These are phyloP conservation scores for Caranx ignobilis DNA, from an alignment of 2,113 vertebrate genomes.

Conservation along the genomic window DNA sequence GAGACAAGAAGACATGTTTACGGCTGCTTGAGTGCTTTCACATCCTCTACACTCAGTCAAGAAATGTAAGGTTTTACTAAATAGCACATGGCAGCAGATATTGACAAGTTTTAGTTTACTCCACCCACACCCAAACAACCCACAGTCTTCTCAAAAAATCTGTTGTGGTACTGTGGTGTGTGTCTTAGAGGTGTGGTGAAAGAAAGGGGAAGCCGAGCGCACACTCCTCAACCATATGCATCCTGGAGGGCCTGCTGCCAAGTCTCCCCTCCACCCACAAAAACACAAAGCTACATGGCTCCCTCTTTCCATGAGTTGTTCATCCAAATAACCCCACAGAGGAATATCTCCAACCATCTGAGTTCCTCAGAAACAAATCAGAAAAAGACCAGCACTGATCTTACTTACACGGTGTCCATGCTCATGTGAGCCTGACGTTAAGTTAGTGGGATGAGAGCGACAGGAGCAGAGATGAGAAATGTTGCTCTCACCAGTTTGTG, in stretches of 20 bases:
- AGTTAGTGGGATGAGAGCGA: neutral
- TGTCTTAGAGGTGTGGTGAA: neutral
- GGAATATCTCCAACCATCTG: constrained; percentile 6
- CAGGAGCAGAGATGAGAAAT: neutral
- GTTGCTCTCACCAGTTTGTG: constrained; percentile 93
- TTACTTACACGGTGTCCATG: constrained; percentile 2
- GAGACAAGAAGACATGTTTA: constrained; percentile 22
- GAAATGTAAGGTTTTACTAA: constrained; percentile 19
- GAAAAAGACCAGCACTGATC: constrained; percentile 3
- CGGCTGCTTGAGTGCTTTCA: constrained; percentile 19
- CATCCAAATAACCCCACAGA: constrained; percentile 2
- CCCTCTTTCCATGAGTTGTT: constrained; percentile 8
- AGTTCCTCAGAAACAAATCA: constrained; percentile 16
- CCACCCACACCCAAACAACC: neutral
- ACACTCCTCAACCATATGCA: constrained; percentile 36
- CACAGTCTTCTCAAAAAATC: constrained; percentile 7
- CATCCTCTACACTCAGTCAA: neutral
- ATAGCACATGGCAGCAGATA: neutral
- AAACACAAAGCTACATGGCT: constrained; percentile 32
- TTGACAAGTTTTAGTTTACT: neutral
- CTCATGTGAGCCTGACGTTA: neutral
- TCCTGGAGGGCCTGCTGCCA: constrained; percentile 56
- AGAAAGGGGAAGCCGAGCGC: constrained; percentile 31
- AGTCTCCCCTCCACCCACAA: constrained; percentile 5
- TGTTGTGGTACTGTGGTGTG: neutral